Base-by-base conservation (phyloP, 2,113 vertebrate genomes). In the Talpa occidentalis region DNA sequence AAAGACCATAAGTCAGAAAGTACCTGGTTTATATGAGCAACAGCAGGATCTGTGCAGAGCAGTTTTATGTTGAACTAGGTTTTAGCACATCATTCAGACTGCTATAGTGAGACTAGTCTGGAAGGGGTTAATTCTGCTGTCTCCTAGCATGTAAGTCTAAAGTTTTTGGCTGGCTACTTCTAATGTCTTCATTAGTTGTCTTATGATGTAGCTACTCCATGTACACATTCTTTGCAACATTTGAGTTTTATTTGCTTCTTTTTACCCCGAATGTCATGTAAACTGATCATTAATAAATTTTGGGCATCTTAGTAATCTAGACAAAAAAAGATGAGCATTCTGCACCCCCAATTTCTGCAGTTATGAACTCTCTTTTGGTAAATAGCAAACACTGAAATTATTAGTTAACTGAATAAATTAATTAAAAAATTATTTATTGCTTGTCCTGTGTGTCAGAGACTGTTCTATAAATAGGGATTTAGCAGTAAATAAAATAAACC, bases 161-260 rank as follows among this genome's bases (percentile, higher is more conserved):
- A 69, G 79, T 69, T 24, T 24, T 74, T 69, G 30, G 22, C 28
- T 78, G 21, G 32, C 10, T 88, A 32, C 76, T 80, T 85, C 28
- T 8, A n/a, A 26, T 72, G n/a, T 83, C 24, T 80, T 30, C n/a
- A 59, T 88, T 52, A 69, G 24, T 94, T 56, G 78, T 49, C 32
- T 37, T 8, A 88, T 78, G 42, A 90, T 40, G 44, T 28, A 78
- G 35, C 37, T 70, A 10, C 42, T 92, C 67, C 44, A 88, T 88
- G 35, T 59, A n/a, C 28, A 76, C 28, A 30, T 90, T 90, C 26
- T 88, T 84, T 54, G 22, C 82, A 90, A 78, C 91, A 95, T 37
- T 78, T 91, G 62, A 17, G 54, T 40, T 92, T 86, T 47, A 92
- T 96, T 93, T 90, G 40, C 5, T 80, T 42, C 42, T 7, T 92